These are phyloP conservation scores for Cinara cedri DNA, from an alignment of 2,888 invertebrate genomes.

Conservation along the genomic window DNA sequence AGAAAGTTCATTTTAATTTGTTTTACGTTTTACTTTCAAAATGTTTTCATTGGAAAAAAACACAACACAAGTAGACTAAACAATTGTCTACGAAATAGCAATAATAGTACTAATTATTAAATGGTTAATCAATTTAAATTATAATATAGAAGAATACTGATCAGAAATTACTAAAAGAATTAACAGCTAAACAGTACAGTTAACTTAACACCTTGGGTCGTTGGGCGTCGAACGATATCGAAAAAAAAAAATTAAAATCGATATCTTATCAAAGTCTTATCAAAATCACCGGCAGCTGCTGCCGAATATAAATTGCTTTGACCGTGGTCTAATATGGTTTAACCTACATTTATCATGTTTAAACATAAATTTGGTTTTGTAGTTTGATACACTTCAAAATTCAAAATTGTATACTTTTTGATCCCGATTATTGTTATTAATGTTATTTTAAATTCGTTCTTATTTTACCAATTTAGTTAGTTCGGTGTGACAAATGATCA, in stretches of 20 bases:
- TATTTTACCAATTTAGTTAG: too few relatives aligned
- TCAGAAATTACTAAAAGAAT: too few relatives aligned
- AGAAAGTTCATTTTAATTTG: slow-evolving; percentile 38
- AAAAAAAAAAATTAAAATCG: slow-evolving; percentile 39
- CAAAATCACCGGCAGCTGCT: slow-evolving; percentile 1
- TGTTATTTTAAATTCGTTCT: too few relatives aligned
- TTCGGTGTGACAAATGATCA: too few relatives aligned
- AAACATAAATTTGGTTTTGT: too few relatives aligned
- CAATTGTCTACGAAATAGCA: background rate
- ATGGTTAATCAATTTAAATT: background rate
- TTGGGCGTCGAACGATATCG: background rate
- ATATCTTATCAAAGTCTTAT: slow-evolving; percentile 38
- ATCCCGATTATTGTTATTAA: too few relatives aligned
- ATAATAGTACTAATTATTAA: background rate
- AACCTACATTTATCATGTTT: too few relatives aligned
- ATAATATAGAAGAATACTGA: background rate
- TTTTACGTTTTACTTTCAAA: background rate
- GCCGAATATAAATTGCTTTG: too few relatives aligned
- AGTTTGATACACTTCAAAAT: too few relatives aligned
- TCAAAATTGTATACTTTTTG: too few relatives aligned
- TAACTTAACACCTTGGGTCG: background rate
- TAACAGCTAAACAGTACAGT: background rate
- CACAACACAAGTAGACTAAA: background rate
- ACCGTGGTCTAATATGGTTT: too few relatives aligned
- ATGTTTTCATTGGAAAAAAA: slow-evolving; percentile 1